Evolutionary conservation across 2,113 vertebrate genomes (phyloP).

Genomic region (Toxostoma redivivum): DNA sequence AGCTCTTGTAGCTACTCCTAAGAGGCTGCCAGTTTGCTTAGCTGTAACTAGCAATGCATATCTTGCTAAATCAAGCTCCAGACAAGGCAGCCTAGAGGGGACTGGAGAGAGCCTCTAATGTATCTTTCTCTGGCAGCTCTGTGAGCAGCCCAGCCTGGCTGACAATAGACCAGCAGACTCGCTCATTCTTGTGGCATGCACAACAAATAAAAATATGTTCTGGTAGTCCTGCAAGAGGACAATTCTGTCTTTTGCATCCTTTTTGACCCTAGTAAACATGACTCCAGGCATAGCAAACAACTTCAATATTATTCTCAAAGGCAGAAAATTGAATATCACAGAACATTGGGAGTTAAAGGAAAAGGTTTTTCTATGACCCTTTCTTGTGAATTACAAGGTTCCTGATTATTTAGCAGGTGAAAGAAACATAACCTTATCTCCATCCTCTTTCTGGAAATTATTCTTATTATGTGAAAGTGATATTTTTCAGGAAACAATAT

Average conservation of each 20-base stretch:
- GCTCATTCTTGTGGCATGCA: background rate
- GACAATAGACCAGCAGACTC: background rate
- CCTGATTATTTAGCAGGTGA: background rate
- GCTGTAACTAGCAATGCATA: background rate
- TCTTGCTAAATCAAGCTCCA: background rate
- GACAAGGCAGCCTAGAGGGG: background rate
- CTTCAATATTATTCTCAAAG: background rate
- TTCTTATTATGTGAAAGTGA: background rate
- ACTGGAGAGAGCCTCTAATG: background rate
- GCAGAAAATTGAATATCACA: background rate
- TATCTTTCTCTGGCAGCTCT: background rate
- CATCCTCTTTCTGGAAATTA: background rate
- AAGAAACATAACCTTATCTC: background rate
- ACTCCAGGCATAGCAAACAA: background rate
- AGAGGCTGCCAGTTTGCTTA: background rate
- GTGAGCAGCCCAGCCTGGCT: background rate
- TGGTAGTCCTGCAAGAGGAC: background rate
- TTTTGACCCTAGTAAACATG: background rate
- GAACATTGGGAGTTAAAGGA: background rate
- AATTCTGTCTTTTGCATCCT: too few relatives aligned
- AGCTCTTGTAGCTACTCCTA: background rate
- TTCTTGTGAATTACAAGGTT: background rate
- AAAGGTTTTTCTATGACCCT: background rate
- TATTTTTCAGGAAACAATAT: background rate
- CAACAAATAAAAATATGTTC: background rate